Percentiles rank a stretch among this genome's conserved stretches.
These are phyloP conservation scores for Silurus asotus DNA, from an alignment of 2,113 vertebrate genomes.

Conservation along the genomic window DNA sequence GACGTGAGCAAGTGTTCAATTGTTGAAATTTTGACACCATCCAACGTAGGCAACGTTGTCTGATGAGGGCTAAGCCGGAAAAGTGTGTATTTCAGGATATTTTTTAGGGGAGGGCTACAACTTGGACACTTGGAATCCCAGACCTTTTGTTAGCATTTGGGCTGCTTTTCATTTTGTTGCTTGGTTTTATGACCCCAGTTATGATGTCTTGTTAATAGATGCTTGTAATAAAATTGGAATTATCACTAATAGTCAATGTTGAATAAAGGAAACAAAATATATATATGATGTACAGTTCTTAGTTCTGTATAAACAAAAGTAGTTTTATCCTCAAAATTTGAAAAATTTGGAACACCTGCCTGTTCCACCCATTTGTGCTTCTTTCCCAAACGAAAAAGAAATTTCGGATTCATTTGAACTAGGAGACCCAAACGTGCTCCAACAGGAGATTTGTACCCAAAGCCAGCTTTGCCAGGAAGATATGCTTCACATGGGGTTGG, in stretches of 20 bases:
- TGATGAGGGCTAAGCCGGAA: not conserved
- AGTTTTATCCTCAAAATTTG: constrained; percentile 57
- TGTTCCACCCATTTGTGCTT: too few species aligned
- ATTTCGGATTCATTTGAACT: too few species aligned
- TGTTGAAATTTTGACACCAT: not conserved
- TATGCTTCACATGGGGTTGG: too few species aligned
- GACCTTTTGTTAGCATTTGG: constrained; percentile 44
- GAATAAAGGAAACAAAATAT: constrained; percentile 43
- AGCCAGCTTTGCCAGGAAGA: too few species aligned
- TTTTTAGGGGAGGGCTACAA: not conserved
- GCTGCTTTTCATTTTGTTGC: constrained; percentile 50
- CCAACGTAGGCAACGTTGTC: not conserved
- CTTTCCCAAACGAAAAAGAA: too few species aligned
- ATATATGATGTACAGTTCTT: constrained; percentile 65
- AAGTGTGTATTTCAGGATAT: not conserved
- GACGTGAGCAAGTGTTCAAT: not conserved
- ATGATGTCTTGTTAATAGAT: constrained; percentile 61
- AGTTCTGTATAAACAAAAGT: constrained; percentile 59
- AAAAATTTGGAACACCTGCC: constrained; percentile 49
- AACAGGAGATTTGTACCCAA: too few species aligned
- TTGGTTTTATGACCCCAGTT: constrained; percentile 60
- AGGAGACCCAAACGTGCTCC: too few species aligned
- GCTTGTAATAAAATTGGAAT: constrained; percentile 69
- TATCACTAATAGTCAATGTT: constrained; percentile 65
- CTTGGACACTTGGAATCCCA: constrained; percentile 45